Conservation (phyloP, 2,797 vertebrate species). For the Myotis myotis region DNA sequence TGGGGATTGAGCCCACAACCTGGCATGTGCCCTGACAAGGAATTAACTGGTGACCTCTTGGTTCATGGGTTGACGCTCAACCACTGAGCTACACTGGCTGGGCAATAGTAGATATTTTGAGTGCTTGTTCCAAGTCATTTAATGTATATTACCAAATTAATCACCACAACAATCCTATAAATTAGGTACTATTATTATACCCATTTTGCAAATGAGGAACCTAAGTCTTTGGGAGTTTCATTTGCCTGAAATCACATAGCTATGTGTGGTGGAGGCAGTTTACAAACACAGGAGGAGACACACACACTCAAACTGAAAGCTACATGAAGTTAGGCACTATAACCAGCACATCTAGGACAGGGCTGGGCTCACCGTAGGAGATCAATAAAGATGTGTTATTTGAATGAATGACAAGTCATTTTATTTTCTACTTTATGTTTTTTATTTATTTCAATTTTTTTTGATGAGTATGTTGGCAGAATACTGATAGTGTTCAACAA, state of each 20-base stretch:
- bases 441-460: slow-evolving; percentile 6
- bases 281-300: neutral
- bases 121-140: neutral
- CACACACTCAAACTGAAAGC: neutral
- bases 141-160: neutral
- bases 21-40: too few species aligned
- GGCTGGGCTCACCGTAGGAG: neutral
- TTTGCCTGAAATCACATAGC: neutral
- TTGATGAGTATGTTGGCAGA: neutral
- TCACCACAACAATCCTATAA: neutral
- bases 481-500: neutral
- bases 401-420: neutral
- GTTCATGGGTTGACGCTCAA: too few species aligned
- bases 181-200: neutral
- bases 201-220: slow-evolving; percentile 30
- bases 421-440: neutral
- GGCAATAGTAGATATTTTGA: too few species aligned
- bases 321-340: neutral
- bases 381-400: neutral
- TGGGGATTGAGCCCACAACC: too few species aligned
- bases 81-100: too few species aligned
- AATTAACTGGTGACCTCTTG: too few species aligned
- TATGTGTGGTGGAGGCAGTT: neutral
- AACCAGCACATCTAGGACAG: neutral
- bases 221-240: neutral